Evolutionary conservation across 2,797 vertebrate species (phyloP), one percentile per base, ranked within the genome.

Genomic region (Salarias fasciatus): DNA sequence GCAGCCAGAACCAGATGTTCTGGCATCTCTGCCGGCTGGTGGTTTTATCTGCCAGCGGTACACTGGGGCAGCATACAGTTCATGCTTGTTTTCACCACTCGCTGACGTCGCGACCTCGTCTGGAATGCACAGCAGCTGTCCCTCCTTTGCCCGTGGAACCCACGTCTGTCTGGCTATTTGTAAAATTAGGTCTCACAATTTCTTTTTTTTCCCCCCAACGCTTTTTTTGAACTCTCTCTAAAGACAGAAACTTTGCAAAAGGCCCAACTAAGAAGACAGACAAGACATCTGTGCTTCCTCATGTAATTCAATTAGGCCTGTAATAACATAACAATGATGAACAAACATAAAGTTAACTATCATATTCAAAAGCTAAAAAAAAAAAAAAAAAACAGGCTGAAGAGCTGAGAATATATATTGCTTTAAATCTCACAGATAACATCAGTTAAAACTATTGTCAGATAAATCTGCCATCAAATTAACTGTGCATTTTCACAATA

Each of bases 51-150:
- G 68, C 81, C 80, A 82, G 79, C 66, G 71, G 69, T 29, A 68
- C 80, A 80, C 76, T 63, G 45, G 67, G 72, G 81, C 80, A 75
- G 79, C 80, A 72, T 76, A 78, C 63, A 85, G 80, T 80, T 83
- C 83, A 86, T 73, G 83, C 83, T 79, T 76, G 77, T 83, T 84
- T 88, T 88, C 83, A 80, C 77, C 77, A 61, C 81, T 83, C 66
- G 40, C 79, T 86, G 81, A 87, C 67, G 81, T 79, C 87, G 83
- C 76, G 68, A 89, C 88, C 80, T 84, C 67, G 82, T 85, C 87
- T 88, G 90, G 91, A 92, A 93, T 92, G 84, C 72, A 77, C 84
- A 90, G 89, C 90, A 92, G 92, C 91, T 91, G 85, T 88, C 86
- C 79, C 84, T 78, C 62, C 70, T 84, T 88, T 44, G 24, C 74